phyloP scores from a whole-genome alignment of 2,113 vertebrate species.

The Rutilus rutilus region DNA sequence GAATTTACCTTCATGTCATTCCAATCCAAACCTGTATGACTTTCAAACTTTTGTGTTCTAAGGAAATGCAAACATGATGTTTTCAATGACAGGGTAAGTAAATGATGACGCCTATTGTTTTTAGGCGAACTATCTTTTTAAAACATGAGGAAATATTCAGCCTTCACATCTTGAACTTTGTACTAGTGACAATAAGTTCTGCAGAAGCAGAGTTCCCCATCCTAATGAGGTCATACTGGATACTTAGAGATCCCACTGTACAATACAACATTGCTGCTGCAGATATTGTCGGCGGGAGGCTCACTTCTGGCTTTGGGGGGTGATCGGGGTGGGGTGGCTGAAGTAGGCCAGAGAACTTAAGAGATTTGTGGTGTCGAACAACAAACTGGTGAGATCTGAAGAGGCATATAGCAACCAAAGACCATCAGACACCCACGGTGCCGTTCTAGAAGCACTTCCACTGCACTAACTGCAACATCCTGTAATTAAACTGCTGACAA shows the following conservation, averaged over 20 bases:
- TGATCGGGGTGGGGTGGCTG: not conserved
- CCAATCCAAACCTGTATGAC: not conserved
- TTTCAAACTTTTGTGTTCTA: not conserved
- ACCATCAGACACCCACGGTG: slow-evolving; percentile 18
- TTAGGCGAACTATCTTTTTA: not conserved
- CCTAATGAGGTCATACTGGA: slow-evolving; percentile 2
- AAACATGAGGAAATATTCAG: not conserved
- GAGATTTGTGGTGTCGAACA: slow-evolving; percentile 13
- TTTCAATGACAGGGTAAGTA: not conserved
- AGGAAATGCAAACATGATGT: not conserved
- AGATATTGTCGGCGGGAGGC: not conserved
- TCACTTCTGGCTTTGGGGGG: not conserved
- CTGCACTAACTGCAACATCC: slow-evolving; percentile 19
- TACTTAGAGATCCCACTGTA: not conserved
- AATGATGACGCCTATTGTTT: not conserved
- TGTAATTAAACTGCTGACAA: slow-evolving; percentile 39
- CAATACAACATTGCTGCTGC: not conserved
- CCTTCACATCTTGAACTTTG: not conserved
- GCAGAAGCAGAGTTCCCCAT: not conserved
- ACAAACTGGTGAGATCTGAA: slow-evolving; percentile 23
- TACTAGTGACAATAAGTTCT: not conserved
- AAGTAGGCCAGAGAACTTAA: slow-evolving; percentile 4
- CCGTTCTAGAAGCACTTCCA: slow-evolving; percentile 8
- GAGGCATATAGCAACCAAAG: not conserved
- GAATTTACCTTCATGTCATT: no score